These are phyloP conservation scores for Artemia sinica DNA, from an alignment of 2,888 invertebrate species.

Conservation along the genomic window DNA sequence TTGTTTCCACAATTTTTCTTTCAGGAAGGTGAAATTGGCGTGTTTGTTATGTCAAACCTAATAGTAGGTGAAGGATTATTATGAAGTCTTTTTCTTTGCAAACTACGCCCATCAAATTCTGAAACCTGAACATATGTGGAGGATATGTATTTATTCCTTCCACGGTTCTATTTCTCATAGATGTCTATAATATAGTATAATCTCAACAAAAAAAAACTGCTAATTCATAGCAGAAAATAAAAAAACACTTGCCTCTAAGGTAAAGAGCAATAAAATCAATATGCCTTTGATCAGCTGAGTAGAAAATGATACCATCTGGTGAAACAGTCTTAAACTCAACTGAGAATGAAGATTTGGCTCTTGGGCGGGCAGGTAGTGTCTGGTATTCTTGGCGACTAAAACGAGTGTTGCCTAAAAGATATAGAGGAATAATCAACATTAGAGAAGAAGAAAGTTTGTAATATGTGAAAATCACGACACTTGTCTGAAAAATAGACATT, in stretches of 20 bases:
- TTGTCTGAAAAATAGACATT: too few relatives aligned
- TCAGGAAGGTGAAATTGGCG: too few relatives aligned
- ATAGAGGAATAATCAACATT: too few relatives aligned
- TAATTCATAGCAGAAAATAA: conserved; percentile 14
- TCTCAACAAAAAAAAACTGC: not conserved
- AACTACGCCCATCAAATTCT: not conserved
- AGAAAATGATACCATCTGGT: conserved; percentile 67
- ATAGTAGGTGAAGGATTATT: not conserved
- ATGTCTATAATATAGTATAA: not conserved
- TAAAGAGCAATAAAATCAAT: conserved; percentile 55
- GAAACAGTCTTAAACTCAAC: conserved; percentile 57
- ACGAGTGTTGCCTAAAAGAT: conserved; percentile 41
- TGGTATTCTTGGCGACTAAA: conserved; percentile 55
- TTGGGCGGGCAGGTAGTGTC: conserved; percentile 42
- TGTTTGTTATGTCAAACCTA: not conserved
- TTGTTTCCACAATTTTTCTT: too few relatives aligned
- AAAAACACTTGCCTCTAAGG: conserved; percentile 42
- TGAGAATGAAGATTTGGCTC: conserved; percentile 52
- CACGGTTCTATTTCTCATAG: not conserved
- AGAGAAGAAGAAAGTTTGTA: too few relatives aligned
- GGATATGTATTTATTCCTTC: not conserved
- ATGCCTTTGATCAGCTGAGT: conserved; percentile 43
- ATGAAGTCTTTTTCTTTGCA: not conserved
- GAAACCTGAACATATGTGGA: not conserved
- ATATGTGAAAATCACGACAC: too few relatives aligned